phyloP scores from a whole-genome alignment of 2,888 invertebrate species.

The Calliopum simillimum region DNA sequence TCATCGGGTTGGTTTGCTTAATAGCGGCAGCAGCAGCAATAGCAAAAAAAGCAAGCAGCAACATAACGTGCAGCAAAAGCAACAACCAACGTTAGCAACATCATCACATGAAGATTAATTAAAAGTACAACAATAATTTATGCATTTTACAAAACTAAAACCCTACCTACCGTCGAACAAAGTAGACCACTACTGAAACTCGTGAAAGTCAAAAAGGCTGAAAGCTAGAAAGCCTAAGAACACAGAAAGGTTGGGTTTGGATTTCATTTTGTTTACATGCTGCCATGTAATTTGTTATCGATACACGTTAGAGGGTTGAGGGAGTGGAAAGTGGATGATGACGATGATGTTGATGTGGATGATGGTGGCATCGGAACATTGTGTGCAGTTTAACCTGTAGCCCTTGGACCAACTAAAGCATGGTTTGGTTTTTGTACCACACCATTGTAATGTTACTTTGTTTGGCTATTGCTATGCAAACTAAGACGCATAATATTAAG shows the following conservation, averaged over 20 bases:
- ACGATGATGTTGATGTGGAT: neutral
- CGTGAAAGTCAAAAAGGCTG: too few relatives aligned
- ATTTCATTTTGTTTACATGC: conserved; percentile 18
- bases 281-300: conserved; percentile 22
- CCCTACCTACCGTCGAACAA: neutral
- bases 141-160: conserved; percentile 15
- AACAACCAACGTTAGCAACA: neutral
- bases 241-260: neutral
- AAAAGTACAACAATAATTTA: conserved; percentile 32
- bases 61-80: neutral
- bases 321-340: neutral
- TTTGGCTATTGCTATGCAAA: neutral
- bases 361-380: neutral
- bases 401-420: too few relatives aligned
- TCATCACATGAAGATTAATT: conserved; percentile 30
- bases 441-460: too few relatives aligned
- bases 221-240: neutral
- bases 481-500: conserved; percentile 12
- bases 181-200: neutral
- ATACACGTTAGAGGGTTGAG: conserved; percentile 5
- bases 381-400: neutral
- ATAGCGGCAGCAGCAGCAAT: too few relatives aligned
- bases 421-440: too few relatives aligned
- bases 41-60: too few relatives aligned
- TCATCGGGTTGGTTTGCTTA: neutral